phyloP scores from a whole-genome alignment of 2,113 vertebrate species.

The Phoxinus phoxinus region DNA sequence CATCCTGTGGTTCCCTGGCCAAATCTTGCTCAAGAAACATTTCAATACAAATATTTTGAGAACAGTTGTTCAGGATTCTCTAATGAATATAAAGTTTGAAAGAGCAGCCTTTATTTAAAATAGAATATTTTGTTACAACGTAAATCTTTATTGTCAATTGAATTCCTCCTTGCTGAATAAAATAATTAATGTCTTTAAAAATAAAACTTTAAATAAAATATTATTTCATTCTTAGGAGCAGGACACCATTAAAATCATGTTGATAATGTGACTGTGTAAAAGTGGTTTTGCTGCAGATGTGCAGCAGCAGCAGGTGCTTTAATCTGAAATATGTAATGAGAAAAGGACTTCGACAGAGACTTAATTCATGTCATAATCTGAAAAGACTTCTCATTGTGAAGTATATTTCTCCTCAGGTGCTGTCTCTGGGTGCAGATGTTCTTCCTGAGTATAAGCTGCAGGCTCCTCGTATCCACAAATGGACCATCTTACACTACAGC shows the following conservation, averaged over 20 bases:
- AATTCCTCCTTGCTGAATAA: background rate
- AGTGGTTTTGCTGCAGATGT: background rate
- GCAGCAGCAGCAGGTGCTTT: background rate
- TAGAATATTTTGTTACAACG: no score
- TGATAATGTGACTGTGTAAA: background rate
- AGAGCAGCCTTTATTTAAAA: background rate
- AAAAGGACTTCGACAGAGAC: background rate
- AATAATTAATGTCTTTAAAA: background rate
- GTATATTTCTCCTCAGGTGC: constrained; percentile 73
- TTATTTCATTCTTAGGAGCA: no score
- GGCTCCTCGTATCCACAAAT: constrained; percentile 86
- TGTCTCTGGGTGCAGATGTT: constrained; percentile 86
- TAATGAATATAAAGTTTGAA: background rate
- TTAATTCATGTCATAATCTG: background rate
- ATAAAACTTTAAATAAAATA: background rate
- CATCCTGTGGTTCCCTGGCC: no score
- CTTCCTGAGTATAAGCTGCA: constrained; percentile 90
- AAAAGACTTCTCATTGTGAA: constrained; percentile 3
- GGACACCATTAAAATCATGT: background rate
- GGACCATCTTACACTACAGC: constrained; percentile 93
- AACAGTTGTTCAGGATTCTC: no score
- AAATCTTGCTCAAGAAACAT: background rate
- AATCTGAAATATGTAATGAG: background rate
- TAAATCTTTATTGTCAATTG: background rate
- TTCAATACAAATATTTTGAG: no score